Evolutionary conservation across 2,113 vertebrate species (phyloP), one percentile per base, ranked within the genome.

Genomic region (Macquaria ambigua): DNA sequence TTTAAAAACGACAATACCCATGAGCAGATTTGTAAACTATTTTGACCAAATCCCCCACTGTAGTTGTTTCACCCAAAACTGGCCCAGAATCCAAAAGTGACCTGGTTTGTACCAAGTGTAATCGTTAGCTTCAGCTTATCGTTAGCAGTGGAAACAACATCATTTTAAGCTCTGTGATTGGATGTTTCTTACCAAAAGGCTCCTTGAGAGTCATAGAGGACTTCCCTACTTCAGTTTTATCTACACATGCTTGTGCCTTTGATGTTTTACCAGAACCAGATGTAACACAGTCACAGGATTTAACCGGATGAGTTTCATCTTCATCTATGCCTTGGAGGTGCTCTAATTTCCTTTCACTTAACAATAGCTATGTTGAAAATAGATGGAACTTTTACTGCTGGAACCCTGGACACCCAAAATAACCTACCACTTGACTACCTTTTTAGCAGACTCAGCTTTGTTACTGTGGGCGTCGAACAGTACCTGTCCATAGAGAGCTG

Each of bases 401-500:
- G 59, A 34, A 62, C 15, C 59, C 7, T 39, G 9, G 18, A 20
- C 0, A 11, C 10, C 10, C 4, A 28, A 15, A 59, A 31, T 7
- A 59, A 28, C 12, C 11, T 43, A 2, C 10, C 43, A 43, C 9
- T 43, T 43, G 31, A 53, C 31, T 53, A 52, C 25, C 10, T 50
- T 37, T 34, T 63, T 11, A 48, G 14, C 23, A 48, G 63, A 2
- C 52, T 23, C 25, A 64, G 14, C 4, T 46, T 23, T n/a, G 52
- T 25, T 34, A 11, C 3, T 9, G 21, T 71, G 31, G 25, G 0
- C 41, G 41, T 43, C 21, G 15, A 48, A 43, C 46, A 10, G 21
- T 84, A 99, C 98, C 98, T 98, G 96, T 99, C 98, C 98, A 99
- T 99, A 14, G 98, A 99, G 21, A 99, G 98, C 81, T 99, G 98